These are phyloP conservation scores for Leucopsar rothschildi DNA, from an alignment of 2,113 vertebrate species.

Conservation along the genomic window DNA sequence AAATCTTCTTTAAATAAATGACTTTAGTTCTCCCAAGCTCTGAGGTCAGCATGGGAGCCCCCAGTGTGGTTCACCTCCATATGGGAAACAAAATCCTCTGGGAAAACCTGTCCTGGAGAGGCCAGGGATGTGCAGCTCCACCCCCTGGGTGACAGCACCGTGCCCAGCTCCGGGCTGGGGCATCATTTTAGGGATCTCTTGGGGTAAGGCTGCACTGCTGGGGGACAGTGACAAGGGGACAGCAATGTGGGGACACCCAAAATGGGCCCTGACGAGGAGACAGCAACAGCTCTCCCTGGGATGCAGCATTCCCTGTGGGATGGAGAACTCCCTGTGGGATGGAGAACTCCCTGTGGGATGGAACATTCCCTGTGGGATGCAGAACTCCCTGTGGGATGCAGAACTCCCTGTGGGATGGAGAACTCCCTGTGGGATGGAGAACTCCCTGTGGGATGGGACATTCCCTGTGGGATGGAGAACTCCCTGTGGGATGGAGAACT, in stretches of 20 bases:
- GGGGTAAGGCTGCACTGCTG: background rate
- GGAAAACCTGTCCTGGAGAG: background rate
- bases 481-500: rapidly evolving
- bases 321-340: background rate
- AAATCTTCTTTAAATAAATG: background rate
- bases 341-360: too few relatives aligned
- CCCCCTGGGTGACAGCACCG: rapidly evolving
- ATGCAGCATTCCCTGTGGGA: rapidly evolving
- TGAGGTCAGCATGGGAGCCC: background rate
- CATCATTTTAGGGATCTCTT: rapidly evolving
- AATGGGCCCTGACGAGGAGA: background rate
- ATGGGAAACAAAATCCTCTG: background rate
- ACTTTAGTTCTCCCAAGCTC: background rate
- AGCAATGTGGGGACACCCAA: background rate
- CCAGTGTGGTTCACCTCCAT: rapidly evolving
- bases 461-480: background rate
- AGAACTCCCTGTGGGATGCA: too few relatives aligned
- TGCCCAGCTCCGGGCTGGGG: background rate
- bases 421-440: rapidly evolving
- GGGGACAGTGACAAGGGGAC: background rate
- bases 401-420: too few relatives aligned
- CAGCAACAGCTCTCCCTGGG: background rate
- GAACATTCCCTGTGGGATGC: rapidly evolving
- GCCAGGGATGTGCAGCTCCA: background rate
- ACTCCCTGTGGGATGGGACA: background rate